Percentiles rank a stretch among this genome's conserved stretches.
Conservation (phyloP, 2,113 vertebrate genomes). For the Sorex fumeus region DNA sequence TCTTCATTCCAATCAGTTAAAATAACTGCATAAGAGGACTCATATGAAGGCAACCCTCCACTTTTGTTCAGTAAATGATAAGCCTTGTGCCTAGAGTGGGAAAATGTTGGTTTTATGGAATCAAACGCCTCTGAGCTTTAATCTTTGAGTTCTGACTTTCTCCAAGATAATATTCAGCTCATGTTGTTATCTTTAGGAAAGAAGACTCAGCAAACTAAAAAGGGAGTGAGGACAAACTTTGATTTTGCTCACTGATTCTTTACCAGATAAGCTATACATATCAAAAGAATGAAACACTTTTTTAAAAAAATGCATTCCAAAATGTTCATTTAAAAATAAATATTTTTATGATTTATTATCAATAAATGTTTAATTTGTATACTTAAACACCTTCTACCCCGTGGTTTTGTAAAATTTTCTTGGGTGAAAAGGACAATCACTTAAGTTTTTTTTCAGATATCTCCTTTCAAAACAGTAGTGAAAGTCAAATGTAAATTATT, state of each 20-base stretch:
- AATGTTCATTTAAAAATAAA: too few species aligned
- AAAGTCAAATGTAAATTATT: not conserved
- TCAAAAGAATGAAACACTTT: not conserved
- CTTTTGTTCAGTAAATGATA: not conserved
- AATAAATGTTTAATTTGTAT: too few species aligned
- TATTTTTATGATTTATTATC: too few species aligned
- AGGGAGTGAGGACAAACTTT: not conserved
- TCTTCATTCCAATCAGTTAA: not conserved
- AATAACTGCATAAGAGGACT: conserved; percentile 21
- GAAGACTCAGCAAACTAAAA: conserved; percentile 32
- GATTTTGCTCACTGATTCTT: conserved; percentile 39
- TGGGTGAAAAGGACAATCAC: not conserved
- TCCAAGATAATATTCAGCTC: conserved; percentile 20
- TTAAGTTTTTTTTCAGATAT: not conserved
- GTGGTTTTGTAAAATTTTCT: too few species aligned
- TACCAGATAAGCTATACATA: not conserved
- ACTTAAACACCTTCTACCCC: too few species aligned
- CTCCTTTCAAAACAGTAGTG: not conserved
- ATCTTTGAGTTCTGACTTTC: conserved; percentile 27
- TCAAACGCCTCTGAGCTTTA: not conserved
- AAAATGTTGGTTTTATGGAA: conserved; percentile 16
- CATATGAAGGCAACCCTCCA: not conserved
- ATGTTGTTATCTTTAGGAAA: conserved; percentile 11
- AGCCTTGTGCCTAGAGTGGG: not conserved
- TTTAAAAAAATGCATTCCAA: too few species aligned